A percentile compares a stretch with the other conserved stretches of the same genome.
Conservation (phyloP, 1,140 invertebrate genomes). For the Triops cancriformis region DNA sequence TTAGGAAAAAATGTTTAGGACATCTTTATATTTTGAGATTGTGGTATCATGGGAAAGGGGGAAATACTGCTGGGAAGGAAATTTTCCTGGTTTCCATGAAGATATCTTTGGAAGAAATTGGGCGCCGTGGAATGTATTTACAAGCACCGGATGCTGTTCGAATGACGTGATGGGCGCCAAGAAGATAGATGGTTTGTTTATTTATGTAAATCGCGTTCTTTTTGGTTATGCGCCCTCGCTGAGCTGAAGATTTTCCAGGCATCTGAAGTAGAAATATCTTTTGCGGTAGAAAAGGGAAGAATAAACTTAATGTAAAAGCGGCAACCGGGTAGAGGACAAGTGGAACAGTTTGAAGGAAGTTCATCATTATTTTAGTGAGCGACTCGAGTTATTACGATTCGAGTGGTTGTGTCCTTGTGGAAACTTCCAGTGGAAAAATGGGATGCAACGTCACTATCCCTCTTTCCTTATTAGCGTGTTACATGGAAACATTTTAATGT, state of each 20-base stretch:
- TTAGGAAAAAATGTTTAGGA: neutral
- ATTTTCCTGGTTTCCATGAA: neutral
- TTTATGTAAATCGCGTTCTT: constrained; percentile 6
- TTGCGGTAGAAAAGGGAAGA: neutral
- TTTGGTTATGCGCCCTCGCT: neutral
- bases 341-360: no score
- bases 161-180: constrained; percentile 9
- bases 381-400: no score
- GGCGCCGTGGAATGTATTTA: neutral
- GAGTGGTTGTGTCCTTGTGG: no score
- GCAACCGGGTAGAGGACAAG: no score
- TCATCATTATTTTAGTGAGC: no score
- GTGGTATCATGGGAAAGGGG: neutral
- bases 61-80: neutral
- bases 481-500: no score
- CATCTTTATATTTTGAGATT: neutral
- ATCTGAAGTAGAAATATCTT: neutral
- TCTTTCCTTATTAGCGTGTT: no score
- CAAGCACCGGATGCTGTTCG: constrained; percentile 1
- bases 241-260: neutral
- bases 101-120: neutral
- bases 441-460: no score
- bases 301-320: no score
- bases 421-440: no score
- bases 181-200: constrained; percentile 4